Base-by-base conservation (phyloP, 1,140 invertebrate species). In the Anastrepha ludens region DNA sequence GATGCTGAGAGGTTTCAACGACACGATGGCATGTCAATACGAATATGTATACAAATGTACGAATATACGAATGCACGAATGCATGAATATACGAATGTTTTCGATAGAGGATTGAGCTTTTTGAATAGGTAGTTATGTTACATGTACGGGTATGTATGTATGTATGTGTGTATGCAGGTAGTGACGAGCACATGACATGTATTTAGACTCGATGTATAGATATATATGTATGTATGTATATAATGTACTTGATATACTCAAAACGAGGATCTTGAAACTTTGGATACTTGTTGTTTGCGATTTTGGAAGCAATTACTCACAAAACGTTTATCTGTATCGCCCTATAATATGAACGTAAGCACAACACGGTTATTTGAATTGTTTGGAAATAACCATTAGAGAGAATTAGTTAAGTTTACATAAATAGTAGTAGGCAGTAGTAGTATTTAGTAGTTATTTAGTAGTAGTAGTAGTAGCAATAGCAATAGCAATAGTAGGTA, bases 341-440 rank as follows among this genome's bases (percentile, higher is more conserved):
- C 92, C 92, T 93, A 93, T 90, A 92, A 90, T 91, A 92, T 92
- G 91, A 92, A 93, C 92, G 92, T 91, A 92, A 93, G 92, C 92
- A 91, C 91, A 92, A 91, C 91, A 62, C 60, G 44, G 60, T 86
- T 85, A 58, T 85, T 86, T 60, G 59, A 60, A 86, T 86, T 86
- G 59, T 86, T 60, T 86, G 59, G 62, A 86, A 62, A 60, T 86
- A 60, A 62, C 85, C 85, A 86, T 86, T 86, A 62, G 41, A 86
- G 59, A 86, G 29, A 62, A 60, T 86, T 86, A 86, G 74, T 81
- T 81, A 81, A 81, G 47, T 58, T 81, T 81, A 81, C 47, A 81
- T 81, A 81, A 55, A 55, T 81, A 50, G 29, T 67, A 29, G 74
- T 81, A 58, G 74, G 74, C 3, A 67, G 64, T 39, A 67, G 29